Base-by-base conservation (phyloP, 2,888 invertebrate species). In the Actias luna region DNA sequence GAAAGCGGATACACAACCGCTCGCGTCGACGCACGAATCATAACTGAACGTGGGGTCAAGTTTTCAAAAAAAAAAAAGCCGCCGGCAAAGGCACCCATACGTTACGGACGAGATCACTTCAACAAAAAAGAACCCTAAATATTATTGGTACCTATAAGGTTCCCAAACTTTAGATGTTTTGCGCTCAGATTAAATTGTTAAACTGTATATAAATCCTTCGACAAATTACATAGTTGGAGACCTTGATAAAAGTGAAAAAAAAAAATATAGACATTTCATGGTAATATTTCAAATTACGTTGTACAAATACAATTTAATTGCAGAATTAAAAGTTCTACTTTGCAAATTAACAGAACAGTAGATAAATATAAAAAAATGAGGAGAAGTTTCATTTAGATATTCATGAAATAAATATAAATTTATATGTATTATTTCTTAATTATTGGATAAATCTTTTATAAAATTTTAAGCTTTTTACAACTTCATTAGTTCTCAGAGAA, bases 111-210 rank as follows among this genome's bases (percentile, higher is more conserved):
- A 92, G 91, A 92, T 89, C 89, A 86, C 85, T 87, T 83, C 83
- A 87, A 90, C 90, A 91, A 92, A 92, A 89, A 92, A 87, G 87
- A 85, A 89, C 89, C 91, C 90, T 89, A 89, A 90, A 92, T 90
- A 88, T 89, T 89, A 86, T 87, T 77, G 84, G 71, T 69, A 73
- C 74, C 72, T 73, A 69, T 70, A 63, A 69, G 87, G 78, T 84
- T 89, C 90, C 79, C 91, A 91, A 91, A 85, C 77, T 80, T 77
- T 73, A 66, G n/a, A 16, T 55, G 29, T 55, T 55, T 29, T 29
- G 22, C 22, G 33, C 25, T 18, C 14, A 59, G n/a, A 36, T 59
- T 59, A 63, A 60, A 61, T 59, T 63, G 59, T 62, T 35, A 50
- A 12, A 25, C 7, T 42, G n/a, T n/a, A n/a, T n/a, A n/a, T n/a